Evolutionary conservation across 2,888 invertebrate genomes (phyloP), one percentile per base, ranked within the genome.

Genomic region (Papilio protenor): DNA sequence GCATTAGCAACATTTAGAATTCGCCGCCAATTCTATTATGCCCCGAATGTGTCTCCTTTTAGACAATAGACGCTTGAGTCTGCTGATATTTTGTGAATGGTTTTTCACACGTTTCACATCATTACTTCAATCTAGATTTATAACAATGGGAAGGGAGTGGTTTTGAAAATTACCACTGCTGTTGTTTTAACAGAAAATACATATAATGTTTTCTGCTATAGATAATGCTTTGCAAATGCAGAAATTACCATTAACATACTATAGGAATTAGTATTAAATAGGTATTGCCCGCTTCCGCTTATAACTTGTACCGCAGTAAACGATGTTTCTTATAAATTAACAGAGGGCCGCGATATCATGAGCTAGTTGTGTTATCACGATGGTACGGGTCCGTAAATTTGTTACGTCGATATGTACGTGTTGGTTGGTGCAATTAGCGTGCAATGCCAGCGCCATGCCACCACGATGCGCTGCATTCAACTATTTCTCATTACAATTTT

Each of bases 361-460:
- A 75, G 78, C 78, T 64, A 75, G 78, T 78, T 75, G 57, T 61
- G 78, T 78, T 78, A 78, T 76, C 72, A 66, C 57, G 45, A 61
- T 64, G 23, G 72, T 55, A 57, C 27, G 18, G 64, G 52, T 78
- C 10, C 57, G 73, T 73, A 55, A 64, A 47, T 77, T 66, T 71
- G 73, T 73, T 77, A 40, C 16, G 70, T 52, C 66, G 59, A 57
- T 61, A 47, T 23, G 70, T 23, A 55, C 45, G 47, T 73, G 66
- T 75, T 66, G 78, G 55, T 21, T 2, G 55, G n/a, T 21, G 66
- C 55, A 45, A 71, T 78, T 78, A 73, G 75, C 71, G 45, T 18
- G 47, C 21, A 49, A 61, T 14, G 21, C 16, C 59, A 23, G n/a
- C 47, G n/a, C 59, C 61, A 47, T 33, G 27, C 72, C 40, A 33